Percentiles rank a stretch among this genome's conserved stretches.
Evolutionary conservation across 2,113 vertebrate species (phyloP).

Genomic region (Globicephala melas): DNA sequence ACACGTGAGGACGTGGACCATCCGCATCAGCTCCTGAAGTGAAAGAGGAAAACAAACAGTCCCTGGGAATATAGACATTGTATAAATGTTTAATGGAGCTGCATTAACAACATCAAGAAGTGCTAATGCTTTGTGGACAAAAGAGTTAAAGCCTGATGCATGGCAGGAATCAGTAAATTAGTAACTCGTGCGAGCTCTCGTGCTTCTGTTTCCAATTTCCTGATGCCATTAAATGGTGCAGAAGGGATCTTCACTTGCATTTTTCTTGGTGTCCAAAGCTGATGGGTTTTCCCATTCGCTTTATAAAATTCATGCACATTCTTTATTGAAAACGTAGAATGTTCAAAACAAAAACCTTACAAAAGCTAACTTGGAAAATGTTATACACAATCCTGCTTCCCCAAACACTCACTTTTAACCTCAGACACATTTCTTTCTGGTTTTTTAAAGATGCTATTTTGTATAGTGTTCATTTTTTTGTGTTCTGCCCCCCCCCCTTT

Average conservation of each 20-base stretch:
- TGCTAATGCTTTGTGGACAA: not conserved
- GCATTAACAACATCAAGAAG: not conserved
- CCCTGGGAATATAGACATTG: not conserved
- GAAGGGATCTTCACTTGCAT: fast-evolving
- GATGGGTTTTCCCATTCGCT: not conserved
- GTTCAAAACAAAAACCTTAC: not conserved
- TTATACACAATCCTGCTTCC: not conserved
- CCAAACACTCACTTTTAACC: not conserved
- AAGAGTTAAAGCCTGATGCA: not conserved
- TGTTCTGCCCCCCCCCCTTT: not conserved
- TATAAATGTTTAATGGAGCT: not conserved
- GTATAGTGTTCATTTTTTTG: not conserved
- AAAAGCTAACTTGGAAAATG: not conserved
- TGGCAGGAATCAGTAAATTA: not conserved
- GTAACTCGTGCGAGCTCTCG: fast-evolving
- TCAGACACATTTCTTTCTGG: not conserved
- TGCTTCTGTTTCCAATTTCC: not conserved
- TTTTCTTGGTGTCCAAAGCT: not conserved
- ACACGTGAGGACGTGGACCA: not conserved
- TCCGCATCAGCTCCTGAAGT: not conserved
- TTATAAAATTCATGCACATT: not conserved
- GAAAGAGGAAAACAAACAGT: fast-evolving
- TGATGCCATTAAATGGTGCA: not conserved
- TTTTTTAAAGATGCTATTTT: not conserved
- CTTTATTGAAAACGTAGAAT: not conserved